Percentiles rank a stretch among this genome's conserved stretches.
phyloP scores from a whole-genome alignment of 2,797 vertebrate genomes.

The Intellagama lesueurii region DNA sequence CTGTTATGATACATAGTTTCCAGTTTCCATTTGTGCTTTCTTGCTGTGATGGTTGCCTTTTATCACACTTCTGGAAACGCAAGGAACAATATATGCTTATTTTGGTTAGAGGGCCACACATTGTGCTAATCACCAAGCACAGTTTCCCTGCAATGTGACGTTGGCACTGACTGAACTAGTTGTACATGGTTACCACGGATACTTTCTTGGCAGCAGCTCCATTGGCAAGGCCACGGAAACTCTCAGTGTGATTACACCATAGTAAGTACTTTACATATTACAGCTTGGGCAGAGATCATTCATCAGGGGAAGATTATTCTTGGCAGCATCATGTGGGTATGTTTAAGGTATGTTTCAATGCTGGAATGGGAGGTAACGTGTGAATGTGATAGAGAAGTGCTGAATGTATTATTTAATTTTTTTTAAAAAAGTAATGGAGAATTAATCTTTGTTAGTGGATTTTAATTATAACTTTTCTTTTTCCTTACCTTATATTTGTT shows the following conservation, averaged over 20 bases:
- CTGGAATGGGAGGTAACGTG: background rate
- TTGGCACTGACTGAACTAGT: background rate
- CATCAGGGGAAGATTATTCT: background rate
- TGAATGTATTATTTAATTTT: background rate
- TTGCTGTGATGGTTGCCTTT: background rate
- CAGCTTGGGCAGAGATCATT: background rate
- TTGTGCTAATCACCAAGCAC: background rate
- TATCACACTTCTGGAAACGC: background rate
- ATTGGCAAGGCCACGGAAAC: background rate
- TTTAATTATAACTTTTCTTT: too few species aligned
- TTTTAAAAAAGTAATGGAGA: background rate
- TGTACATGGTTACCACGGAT: background rate
- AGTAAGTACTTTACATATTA: background rate
- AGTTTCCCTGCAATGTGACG: background rate
- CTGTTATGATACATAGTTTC: background rate
- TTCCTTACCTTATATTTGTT: too few species aligned
- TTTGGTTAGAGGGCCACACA: background rate
- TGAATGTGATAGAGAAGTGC: background rate
- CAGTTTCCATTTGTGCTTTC: background rate
- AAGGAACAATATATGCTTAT: background rate
- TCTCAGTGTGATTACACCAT: slow-evolving; percentile 2
- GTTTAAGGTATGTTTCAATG: background rate
- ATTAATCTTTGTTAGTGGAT: background rate
- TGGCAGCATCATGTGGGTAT: background rate
- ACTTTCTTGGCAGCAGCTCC: background rate